Conservation (phyloP, 2,888 invertebrate genomes). For the Tricholauxania praeusta region DNA sequence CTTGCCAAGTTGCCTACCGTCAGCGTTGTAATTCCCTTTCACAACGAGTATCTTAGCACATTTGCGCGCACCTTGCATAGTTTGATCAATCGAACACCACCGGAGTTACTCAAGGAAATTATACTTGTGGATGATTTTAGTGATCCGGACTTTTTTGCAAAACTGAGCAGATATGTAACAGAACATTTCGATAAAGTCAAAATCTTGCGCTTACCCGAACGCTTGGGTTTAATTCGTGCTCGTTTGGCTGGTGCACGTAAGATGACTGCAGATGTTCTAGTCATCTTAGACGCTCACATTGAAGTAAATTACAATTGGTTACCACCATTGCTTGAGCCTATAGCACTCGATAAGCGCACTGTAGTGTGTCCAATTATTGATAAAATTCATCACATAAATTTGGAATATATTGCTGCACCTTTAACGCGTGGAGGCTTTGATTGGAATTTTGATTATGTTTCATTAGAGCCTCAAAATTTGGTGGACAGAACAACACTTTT, state of each 20-base stretch:
- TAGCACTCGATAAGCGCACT: slow-evolving; percentile 84
- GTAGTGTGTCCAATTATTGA: slow-evolving; percentile 98
- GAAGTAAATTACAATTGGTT: slow-evolving; percentile 94
- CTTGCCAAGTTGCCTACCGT: slow-evolving; percentile 74
- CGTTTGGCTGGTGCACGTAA: slow-evolving; percentile 77
- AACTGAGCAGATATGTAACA: slow-evolving; percentile 80
- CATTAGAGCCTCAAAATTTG: slow-evolving; percentile 70
- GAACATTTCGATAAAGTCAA: slow-evolving; percentile 80
- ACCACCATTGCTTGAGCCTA: slow-evolving; percentile 91
- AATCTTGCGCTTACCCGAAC: slow-evolving; percentile 78
- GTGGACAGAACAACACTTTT: slow-evolving; percentile 63
- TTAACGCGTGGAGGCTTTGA: slow-evolving; percentile 92
- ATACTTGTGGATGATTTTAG: too few relatives aligned
- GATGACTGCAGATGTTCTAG: slow-evolving; percentile 83
- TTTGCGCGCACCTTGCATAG: slow-evolving; percentile 84
- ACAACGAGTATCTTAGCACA: slow-evolving; percentile 93
- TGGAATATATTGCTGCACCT: slow-evolving; percentile 85
- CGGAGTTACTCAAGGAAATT: too few relatives aligned
- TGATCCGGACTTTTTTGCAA: slow-evolving; percentile 76
- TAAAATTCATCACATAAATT: slow-evolving; percentile 91
- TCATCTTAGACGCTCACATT: slow-evolving; percentile 93
- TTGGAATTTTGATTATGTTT: slow-evolving; percentile 97
- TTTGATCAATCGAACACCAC: slow-evolving; percentile 83
- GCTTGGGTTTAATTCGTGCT: slow-evolving; percentile 90
- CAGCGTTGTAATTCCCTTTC: slow-evolving; percentile 92